Evolutionary conservation across 2,113 vertebrate genomes (phyloP).

Genomic region (Tenrec ecaudatus): DNA sequence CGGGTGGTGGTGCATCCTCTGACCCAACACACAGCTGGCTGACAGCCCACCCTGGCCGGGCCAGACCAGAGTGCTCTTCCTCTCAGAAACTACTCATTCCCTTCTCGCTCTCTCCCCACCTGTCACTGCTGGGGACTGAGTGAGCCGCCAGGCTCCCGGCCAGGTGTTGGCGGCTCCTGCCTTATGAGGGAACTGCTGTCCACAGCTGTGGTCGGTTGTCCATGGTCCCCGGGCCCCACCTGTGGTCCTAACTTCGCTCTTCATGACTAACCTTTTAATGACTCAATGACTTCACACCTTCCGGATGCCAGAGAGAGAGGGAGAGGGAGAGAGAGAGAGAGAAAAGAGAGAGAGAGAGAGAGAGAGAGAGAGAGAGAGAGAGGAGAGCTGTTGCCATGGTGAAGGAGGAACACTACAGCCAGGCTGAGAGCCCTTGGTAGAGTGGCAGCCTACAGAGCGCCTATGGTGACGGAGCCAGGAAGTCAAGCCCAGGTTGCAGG

Average conservation of each 20-base stretch:
- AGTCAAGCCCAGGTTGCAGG: neutral
- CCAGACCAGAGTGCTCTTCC: neutral
- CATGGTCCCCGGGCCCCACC: neutral
- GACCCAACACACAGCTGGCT: neutral
- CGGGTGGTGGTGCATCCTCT: neutral
- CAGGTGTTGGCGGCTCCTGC: neutral
- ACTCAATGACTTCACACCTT: neutral
- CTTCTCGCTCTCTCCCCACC: neutral
- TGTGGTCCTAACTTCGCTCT: neutral
- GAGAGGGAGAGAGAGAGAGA: no score
- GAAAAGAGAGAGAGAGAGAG: neutral
- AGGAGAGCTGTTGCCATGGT: neutral
- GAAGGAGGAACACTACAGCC: neutral
- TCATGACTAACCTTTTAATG: neutral
- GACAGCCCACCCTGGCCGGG: neutral
- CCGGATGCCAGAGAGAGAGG: neutral
- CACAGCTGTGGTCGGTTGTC: neutral
- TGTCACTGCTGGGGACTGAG: neutral
- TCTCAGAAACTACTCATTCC: neutral
- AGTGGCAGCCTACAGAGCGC: neutral
- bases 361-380: neutral
- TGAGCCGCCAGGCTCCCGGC: neutral
- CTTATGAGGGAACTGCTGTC: neutral
- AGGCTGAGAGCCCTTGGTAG: neutral
- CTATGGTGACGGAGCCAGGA: neutral